Percentiles rank a stretch among this genome's conserved stretches.
These are phyloP conservation scores for Troides helena DNA, from an alignment of 2,888 invertebrate species.

Conservation along the genomic window DNA sequence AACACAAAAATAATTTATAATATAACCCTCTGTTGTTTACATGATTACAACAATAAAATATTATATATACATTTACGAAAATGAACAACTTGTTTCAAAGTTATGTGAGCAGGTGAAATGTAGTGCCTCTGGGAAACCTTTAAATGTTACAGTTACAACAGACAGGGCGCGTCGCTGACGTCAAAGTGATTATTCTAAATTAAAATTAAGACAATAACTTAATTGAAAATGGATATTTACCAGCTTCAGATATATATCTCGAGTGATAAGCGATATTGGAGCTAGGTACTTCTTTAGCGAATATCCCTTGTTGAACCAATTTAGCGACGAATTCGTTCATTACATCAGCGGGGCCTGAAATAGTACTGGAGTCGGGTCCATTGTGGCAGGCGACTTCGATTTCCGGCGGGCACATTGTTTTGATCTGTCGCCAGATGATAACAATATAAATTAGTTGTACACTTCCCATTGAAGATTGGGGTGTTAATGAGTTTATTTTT, in stretches of 20 bases:
- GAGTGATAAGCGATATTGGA: constrained; percentile 95
- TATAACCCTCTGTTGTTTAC: too few relatives aligned
- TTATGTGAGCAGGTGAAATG: too few relatives aligned
- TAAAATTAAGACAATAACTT: too few relatives aligned
- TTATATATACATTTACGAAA: too few relatives aligned
- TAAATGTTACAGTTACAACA: too few relatives aligned
- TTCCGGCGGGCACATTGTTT: constrained; percentile 84
- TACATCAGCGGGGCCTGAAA: constrained; percentile 90
- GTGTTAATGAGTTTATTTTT: too few relatives aligned
- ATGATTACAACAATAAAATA: too few relatives aligned
- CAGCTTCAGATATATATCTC: constrained; percentile 86
- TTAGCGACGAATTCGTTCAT: constrained; percentile 84
- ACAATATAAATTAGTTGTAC: background rate
- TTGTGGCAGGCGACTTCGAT: constrained; percentile 95
- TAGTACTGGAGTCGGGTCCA: constrained; percentile 90
- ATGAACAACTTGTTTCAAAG: too few relatives aligned
- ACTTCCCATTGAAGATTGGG: too few relatives aligned
- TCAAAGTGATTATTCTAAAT: too few relatives aligned
- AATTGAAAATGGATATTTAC: constrained; percentile 41
- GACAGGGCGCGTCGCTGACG: too few relatives aligned
- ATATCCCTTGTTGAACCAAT: constrained; percentile 85
- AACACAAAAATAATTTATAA: background rate
- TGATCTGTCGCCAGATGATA: constrained; percentile 59
- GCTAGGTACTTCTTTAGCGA: constrained; percentile 91
- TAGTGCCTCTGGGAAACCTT: too few relatives aligned